phyloP scores from a whole-genome alignment of 2,797 vertebrate genomes.

The Babyrousa celebensis region DNA sequence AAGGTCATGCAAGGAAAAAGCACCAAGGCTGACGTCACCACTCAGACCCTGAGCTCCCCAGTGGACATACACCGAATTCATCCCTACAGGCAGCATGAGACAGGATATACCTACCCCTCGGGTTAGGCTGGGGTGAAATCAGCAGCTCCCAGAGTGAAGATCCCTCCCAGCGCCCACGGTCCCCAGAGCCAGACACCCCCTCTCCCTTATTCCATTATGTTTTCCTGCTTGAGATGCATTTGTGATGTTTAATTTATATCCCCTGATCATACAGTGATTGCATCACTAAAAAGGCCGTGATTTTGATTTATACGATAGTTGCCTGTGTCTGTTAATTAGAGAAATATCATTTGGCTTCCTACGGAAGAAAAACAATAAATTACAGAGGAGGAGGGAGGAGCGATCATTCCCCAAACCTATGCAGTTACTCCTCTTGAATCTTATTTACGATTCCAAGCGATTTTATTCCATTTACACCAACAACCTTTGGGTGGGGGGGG shows the following conservation, averaged over 20 bases:
- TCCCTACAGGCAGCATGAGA: no score
- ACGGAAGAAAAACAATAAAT: slow-evolving; percentile 85
- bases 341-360: slow-evolving; percentile 88
- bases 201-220: slow-evolving; percentile 47
- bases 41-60: neutral
- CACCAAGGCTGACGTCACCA: neutral
- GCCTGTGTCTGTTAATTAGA: slow-evolving; percentile 88
- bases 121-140: neutral
- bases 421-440: slow-evolving; percentile 70
- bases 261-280: slow-evolving; percentile 83
- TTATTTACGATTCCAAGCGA: slow-evolving; percentile 80
- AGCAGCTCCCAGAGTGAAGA: neutral
- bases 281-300: slow-evolving; percentile 84
- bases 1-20: no score
- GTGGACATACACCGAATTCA: neutral
- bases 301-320: slow-evolving; percentile 86
- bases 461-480: slow-evolving; percentile 76
- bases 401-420: slow-evolving; percentile 6
- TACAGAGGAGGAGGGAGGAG: slow-evolving; percentile 63
- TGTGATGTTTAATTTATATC: slow-evolving; percentile 87
- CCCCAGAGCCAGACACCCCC: neutral
- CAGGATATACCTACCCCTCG: rapidly evolving
- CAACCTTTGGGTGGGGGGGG: neutral
- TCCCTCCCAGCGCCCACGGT: neutral
- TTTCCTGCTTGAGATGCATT: slow-evolving; percentile 76